These are phyloP conservation scores for Verasper variegatus DNA, from an alignment of 2,113 vertebrate species.

Conservation along the genomic window DNA sequence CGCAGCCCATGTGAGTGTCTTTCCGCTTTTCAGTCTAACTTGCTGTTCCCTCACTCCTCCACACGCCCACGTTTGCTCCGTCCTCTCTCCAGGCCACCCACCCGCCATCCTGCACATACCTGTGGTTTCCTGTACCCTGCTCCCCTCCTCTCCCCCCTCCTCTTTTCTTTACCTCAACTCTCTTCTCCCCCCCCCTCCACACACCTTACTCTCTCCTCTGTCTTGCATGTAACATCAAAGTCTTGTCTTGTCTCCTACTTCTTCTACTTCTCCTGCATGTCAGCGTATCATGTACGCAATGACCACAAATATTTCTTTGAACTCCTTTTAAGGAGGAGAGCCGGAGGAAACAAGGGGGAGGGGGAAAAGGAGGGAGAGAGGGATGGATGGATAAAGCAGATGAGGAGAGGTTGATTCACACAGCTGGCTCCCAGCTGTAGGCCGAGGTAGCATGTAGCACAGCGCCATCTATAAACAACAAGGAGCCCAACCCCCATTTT, in stretches of 20 bases:
- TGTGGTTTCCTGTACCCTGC: conserved; percentile 81
- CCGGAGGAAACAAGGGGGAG: conserved; percentile 46
- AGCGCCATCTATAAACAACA: conserved; percentile 75
- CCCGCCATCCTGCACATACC: conserved; percentile 81
- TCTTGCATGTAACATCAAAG: conserved; percentile 20
- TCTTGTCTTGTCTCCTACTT: conserved; percentile 29
- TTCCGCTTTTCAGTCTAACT: conserved; percentile 26
- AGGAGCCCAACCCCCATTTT: conserved; percentile 66
- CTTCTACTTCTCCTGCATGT: conserved; percentile 21
- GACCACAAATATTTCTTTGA: conserved; percentile 79
- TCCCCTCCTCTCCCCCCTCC: conserved; percentile 35
- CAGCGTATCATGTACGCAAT: conserved; percentile 65
- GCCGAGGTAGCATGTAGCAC: conserved; percentile 45
- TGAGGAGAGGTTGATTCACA: conserved; percentile 80
- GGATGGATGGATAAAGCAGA: conserved; percentile 75
- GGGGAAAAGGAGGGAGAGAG: conserved; percentile 24
- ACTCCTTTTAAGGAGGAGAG: conserved; percentile 63
- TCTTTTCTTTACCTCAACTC: conserved; percentile 44
- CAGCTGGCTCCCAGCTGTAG: conserved; percentile 90
- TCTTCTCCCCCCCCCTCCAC: neutral
- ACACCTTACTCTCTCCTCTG: conserved; percentile 34
- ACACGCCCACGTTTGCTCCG: conserved; percentile 52
- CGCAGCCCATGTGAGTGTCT: conserved; percentile 5
- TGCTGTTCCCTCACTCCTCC: conserved; percentile 46
- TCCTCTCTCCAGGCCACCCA: conserved; percentile 72